phyloP scores from a whole-genome alignment of 2,888 invertebrate species.

The Ctena decussata region DNA sequence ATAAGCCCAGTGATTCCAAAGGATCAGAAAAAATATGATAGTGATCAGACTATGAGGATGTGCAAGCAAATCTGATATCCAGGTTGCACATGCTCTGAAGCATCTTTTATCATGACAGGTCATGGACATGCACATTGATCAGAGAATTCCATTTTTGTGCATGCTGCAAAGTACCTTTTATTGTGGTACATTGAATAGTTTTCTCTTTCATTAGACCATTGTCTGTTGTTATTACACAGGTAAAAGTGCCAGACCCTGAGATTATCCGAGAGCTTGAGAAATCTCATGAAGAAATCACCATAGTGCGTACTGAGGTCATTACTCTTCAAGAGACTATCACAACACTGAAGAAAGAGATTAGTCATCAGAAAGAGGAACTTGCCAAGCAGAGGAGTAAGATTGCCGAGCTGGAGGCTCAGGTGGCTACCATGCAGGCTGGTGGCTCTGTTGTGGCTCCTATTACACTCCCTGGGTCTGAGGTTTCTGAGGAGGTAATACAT shows the following conservation, averaged over 20 bases:
- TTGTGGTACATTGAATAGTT: too few species aligned
- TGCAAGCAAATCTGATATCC: too few species aligned
- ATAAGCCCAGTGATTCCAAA: too few species aligned
- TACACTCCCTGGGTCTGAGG: not conserved
- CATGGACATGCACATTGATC: too few species aligned
- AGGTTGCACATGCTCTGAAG: too few species aligned
- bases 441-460: conserved; percentile 36
- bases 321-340: conserved; percentile 69
- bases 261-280: conserved; percentile 74
- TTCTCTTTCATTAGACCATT: too few species aligned
- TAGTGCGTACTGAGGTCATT: conserved; percentile 68
- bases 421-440: conserved; percentile 60
- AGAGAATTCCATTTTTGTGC: too few species aligned
- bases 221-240: conserved; percentile 62
- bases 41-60: too few species aligned
- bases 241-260: conserved; percentile 82
- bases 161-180: too few species aligned
- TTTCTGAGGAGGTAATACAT: conserved; percentile 48
- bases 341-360: conserved; percentile 65
- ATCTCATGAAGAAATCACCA: conserved; percentile 72
- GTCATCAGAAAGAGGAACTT: conserved; percentile 64
- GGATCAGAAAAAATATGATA: too few species aligned
- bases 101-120: too few species aligned
- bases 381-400: conserved; percentile 51
- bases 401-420: conserved; percentile 65